Base-by-base conservation (phyloP, 1,140 invertebrate species). In the Bombus difficillimus region DNA sequence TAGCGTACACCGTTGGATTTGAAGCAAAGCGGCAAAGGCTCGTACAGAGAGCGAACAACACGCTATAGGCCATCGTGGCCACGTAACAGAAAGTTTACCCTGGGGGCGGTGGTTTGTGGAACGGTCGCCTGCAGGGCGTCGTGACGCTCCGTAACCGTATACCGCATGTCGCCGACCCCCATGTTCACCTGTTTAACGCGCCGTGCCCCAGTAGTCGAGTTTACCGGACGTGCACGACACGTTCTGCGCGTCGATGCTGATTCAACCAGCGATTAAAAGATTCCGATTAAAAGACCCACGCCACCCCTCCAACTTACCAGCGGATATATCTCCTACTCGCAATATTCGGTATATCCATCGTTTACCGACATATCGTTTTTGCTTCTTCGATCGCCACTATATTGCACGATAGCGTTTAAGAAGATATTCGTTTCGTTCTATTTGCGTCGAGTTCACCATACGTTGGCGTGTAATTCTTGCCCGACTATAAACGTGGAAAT, bases 151-250 rank as follows among this genome's bases (percentile, higher is more conserved):
- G 77, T 71, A 64, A 39, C 62, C 43, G 34, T 76, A 25, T 25
- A 37, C 66, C 62, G 69, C 53, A 34, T 86, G 83, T 90, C 89
- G 83, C 69, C 64, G 83, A 90, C 88, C 86, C 86, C 81, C 59
- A 2, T 12, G 69, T 64, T 66, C 81, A 41, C 84, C 57, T 76
- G 84, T 74, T 85, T 85, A 73, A 81, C 47, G 47, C 69, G 59
- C 84, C n/a, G 74, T 90, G 88, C 64, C 86, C 86, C 69, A 88
- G 73, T 88, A 86, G 76, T 89, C 86, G 82, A 87, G 71, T 85
- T 84, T 64, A 66, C 59, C 81, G 86, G 74, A 86, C 82, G 80
- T 81, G 86, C 86, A 86, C 64, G 77, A 69, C 59, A 69, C 66
- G 53, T 43, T 78, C 53, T 41, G 57, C 69, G 79, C 83, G 62